Conservation (phyloP, 2,888 invertebrate genomes). For the Apoderus coryli region DNA sequence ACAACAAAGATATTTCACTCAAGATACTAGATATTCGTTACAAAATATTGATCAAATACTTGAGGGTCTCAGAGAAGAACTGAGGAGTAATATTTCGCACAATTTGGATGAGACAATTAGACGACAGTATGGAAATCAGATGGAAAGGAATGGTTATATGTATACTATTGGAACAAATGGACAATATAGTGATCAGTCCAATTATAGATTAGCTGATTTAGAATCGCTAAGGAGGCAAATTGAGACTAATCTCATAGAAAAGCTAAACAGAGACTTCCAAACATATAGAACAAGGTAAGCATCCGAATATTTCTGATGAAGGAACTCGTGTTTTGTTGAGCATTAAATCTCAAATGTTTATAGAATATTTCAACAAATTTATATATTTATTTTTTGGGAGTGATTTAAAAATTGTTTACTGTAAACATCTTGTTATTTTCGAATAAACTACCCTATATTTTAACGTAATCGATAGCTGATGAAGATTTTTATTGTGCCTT, state of each 20-base stretch:
- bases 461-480: too few species aligned
- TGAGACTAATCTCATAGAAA: conserved; percentile 25
- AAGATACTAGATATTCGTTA: conserved; percentile 14
- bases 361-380: too few species aligned
- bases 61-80: conserved; percentile 24
- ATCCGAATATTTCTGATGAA: too few species aligned
- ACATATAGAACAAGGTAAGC: conserved; percentile 15
- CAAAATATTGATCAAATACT: conserved; percentile 23
- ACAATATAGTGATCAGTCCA: conserved; percentile 21
- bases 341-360: too few species aligned
- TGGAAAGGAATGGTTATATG: conserved; percentile 22
- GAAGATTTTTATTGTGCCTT: too few species aligned
- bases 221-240: conserved; percentile 26
- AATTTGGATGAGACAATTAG: conserved; percentile 25
- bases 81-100: conserved; percentile 26
- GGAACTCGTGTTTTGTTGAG: too few species aligned
- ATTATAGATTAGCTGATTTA: conserved; percentile 26
- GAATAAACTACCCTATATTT: too few species aligned
- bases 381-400: too few species aligned
- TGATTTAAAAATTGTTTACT: too few species aligned
- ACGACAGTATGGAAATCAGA: conserved; percentile 26
- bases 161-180: conserved; percentile 22
- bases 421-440: too few species aligned
- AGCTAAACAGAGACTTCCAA: conserved; percentile 23
- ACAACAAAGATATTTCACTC: conserved; percentile 21